These are phyloP conservation scores for Chamaetylas fuelleborni DNA, from an alignment of 2,113 vertebrate species.

Conservation along the genomic window DNA sequence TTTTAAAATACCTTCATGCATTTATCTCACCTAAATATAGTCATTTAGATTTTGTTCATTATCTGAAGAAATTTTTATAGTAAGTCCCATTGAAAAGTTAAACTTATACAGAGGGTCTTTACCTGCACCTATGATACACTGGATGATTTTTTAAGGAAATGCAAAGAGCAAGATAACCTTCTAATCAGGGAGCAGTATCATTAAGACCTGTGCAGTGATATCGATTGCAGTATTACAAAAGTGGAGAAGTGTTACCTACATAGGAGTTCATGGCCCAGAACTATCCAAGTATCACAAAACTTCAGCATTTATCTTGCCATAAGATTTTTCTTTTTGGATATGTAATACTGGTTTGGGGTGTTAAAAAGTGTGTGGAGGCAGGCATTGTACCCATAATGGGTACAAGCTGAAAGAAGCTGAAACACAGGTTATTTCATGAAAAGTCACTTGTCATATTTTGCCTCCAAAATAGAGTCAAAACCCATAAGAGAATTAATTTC, in stretches of 20 bases:
- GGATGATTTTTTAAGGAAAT: not conserved
- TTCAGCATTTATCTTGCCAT: not conserved
- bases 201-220: not conserved
- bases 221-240: not conserved
- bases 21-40: not conserved
- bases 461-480: constrained; percentile 13
- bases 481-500: constrained; percentile 9
- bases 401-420: constrained; percentile 11
- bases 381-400: not conserved
- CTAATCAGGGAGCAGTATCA: not conserved
- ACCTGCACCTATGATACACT: not conserved
- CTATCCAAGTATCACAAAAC: not conserved
- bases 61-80: not conserved
- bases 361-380: not conserved
- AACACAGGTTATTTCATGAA: not conserved
- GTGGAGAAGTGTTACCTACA: not conserved
- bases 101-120: not conserved
- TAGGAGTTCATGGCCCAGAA: not conserved
- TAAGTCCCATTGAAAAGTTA: not conserved
- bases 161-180: not conserved
- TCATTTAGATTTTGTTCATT: not conserved
- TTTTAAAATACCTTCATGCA: not conserved
- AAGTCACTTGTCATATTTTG: constrained; percentile 19
- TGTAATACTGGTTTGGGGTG: not conserved
- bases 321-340: not conserved